Percentiles rank a stretch among this genome's conserved stretches.
These are phyloP conservation scores for Bryconaethiops microstoma DNA, from an alignment of 2,797 vertebrate genomes.

Conservation along the genomic window DNA sequence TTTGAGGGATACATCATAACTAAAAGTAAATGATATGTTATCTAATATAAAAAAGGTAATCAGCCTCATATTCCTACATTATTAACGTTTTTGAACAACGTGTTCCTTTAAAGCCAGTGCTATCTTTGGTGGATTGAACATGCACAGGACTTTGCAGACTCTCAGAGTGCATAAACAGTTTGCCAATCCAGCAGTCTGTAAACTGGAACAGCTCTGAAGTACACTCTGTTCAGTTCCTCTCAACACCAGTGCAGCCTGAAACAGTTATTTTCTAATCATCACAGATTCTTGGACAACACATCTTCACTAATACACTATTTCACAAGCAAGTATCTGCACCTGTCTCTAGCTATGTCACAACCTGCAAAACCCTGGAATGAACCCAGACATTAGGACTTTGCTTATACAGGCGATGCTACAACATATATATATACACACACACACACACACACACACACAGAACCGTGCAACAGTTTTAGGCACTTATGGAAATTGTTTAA, in stretches of 20 bases:
- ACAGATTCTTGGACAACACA: constrained; percentile 25
- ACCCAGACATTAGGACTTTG: not conserved
- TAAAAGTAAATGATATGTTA: too few relatives aligned
- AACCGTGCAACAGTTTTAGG: too few relatives aligned
- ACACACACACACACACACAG: too few relatives aligned
- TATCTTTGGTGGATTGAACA: not conserved
- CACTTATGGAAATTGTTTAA: too few relatives aligned
- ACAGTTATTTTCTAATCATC: not conserved
- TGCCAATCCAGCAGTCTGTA: not conserved
- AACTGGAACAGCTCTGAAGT: too few relatives aligned
- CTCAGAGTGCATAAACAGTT: not conserved
- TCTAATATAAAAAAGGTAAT: too few relatives aligned
- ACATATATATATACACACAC: too few relatives aligned
- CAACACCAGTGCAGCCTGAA: not conserved
- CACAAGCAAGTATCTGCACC: not conserved
- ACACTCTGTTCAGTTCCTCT: too few relatives aligned
- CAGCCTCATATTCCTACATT: not conserved
- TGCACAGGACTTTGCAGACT: not conserved
- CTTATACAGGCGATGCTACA: too few relatives aligned
- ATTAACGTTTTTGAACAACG: not conserved
- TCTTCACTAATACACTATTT: not conserved
- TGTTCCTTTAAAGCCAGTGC: not conserved
- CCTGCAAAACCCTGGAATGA: not conserved
- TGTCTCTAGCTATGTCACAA: not conserved
- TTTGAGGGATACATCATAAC: not conserved